Percentiles rank a stretch among this genome's conserved stretches.
phyloP scores from a whole-genome alignment of 1,140 invertebrate species.

The Mesaphorura yosii region DNA sequence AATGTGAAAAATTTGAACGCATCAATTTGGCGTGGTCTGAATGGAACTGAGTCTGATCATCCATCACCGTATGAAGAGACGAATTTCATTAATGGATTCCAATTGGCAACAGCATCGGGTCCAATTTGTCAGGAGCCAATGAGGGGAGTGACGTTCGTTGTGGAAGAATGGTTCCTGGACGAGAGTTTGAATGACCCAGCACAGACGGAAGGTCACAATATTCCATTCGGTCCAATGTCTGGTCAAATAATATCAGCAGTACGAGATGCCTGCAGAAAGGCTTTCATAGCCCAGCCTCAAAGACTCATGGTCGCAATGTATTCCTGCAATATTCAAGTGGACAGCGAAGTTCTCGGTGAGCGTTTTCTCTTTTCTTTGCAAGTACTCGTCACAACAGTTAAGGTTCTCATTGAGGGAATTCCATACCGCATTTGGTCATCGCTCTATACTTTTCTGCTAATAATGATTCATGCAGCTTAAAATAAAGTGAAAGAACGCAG shows the following conservation, averaged over 20 bases:
- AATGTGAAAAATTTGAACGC: conserved; percentile 42
- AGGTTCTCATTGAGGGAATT: too few species aligned
- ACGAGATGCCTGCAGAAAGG: conserved; percentile 76
- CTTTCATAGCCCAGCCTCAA: conserved; percentile 79
- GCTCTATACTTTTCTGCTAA: not conserved
- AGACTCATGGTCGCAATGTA: conserved; percentile 95
- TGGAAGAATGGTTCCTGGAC: conserved; percentile 63
- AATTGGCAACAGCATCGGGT: conserved; percentile 76
- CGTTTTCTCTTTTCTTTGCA: conserved; percentile 30
- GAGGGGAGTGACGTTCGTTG: conserved; percentile 81
- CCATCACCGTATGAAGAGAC: conserved; percentile 51
- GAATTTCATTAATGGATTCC: conserved; percentile 86
- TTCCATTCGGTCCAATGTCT: conserved; percentile 43
- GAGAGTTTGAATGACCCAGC: conserved; percentile 10
- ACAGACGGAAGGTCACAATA: conserved; percentile 13
- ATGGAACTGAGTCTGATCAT: conserved; percentile 24
- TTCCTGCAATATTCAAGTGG: conserved; percentile 81
- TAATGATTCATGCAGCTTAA: not conserved
- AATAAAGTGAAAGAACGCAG: too few species aligned
- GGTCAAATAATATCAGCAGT: conserved; percentile 86
- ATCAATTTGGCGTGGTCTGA: conserved; percentile 37
- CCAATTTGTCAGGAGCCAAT: conserved; percentile 92
- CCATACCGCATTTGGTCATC: too few species aligned
- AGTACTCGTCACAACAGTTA: too few species aligned
- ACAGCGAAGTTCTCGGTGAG: conserved; percentile 84